Conservation (phyloP, 2,888 invertebrate genomes). For the Lochmaea capreae region DNA sequence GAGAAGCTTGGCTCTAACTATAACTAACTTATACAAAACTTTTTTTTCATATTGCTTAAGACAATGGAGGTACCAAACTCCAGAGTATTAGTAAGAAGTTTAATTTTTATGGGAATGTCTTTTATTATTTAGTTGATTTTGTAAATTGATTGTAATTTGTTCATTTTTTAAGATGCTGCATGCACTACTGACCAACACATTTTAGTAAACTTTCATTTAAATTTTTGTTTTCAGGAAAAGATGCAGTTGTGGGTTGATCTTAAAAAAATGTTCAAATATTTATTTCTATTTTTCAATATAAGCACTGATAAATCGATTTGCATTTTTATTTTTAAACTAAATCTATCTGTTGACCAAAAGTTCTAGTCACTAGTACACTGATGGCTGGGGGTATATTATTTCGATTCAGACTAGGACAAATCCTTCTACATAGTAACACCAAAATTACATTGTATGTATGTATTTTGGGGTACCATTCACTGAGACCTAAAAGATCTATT, state of each 20-base stretch:
- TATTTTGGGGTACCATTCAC: too few species aligned
- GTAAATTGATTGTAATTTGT: background rate
- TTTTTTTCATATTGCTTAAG: too few species aligned
- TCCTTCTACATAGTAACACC: too few species aligned
- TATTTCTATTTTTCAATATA: slow-evolving; percentile 19
- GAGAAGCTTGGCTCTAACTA: too few species aligned
- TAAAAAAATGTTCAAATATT: slow-evolving; percentile 22
- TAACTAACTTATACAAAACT: too few species aligned
- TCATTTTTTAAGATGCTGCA: slow-evolving; percentile 20
- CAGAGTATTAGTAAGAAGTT: background rate
- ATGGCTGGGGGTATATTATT: too few species aligned
- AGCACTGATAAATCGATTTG: background rate
- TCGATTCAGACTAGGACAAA: too few species aligned
- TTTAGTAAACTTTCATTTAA: slow-evolving; percentile 2
- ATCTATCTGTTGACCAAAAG: too few species aligned
- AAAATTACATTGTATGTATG: too few species aligned
- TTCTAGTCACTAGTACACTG: too few species aligned
- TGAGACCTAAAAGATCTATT: too few species aligned
- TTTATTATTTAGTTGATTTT: background rate
- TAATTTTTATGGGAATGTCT: slow-evolving; percentile 1
- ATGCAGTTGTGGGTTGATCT: slow-evolving; percentile 46
- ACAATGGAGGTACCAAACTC: too few species aligned
- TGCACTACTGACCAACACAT: slow-evolving; percentile 9
- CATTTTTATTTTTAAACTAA: background rate
- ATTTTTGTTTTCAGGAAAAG: slow-evolving; percentile 52